Evolutionary conservation across 2,888 invertebrate species (phyloP), one percentile per base, ranked within the genome.

Genomic region (Drosophila hawaiiensis): DNA sequence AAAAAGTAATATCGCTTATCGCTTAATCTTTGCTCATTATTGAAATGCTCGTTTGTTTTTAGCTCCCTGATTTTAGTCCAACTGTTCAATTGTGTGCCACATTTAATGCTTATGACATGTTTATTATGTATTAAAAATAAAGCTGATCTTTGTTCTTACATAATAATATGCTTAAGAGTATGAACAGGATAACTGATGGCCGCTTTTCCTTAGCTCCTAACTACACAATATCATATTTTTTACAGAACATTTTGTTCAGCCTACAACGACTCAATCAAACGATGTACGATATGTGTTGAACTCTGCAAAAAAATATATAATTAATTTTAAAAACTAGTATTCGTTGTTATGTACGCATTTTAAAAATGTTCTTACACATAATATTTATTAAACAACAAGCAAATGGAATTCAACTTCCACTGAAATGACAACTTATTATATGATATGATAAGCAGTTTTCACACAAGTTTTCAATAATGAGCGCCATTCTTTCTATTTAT

Each of bases 1-100:
- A 47, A 47, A 68, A 39, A 25, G 12, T 37, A 22, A 37, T 62
- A 47, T 19, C 16, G 22, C 25, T 65, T 59, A 53, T 68, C 12
- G 19, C 60, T 67, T 59, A 39, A 55, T 69, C 78, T 74, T 78
- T 64, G 76, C 82, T 75, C 80, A 82, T 80, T 82, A 80, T 78
- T 80, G 78, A 80, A 80, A 82, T 71, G 67, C 76, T 68, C 49
- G 53, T 49, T n/a, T n/a, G n/a, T n/a, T n/a, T n/a, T n/a, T n/a
- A n/a, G 61, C 68, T 81, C 73, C 73, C 76, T 81, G 79, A 76
- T 71, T 52, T 49, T 63, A 73, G 64, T 67, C 67, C 62, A 67
- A 71, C 64, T 59, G 35, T 14, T 71, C 19, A 52, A 56, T 80
- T 67, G 55, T 68, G 61, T 55, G 64, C 59, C 47, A 65, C 52